Evolutionary conservation across 1,140 invertebrate species (phyloP).

Genomic region (roundworm (Caenorhabditis elegans)): DNA sequence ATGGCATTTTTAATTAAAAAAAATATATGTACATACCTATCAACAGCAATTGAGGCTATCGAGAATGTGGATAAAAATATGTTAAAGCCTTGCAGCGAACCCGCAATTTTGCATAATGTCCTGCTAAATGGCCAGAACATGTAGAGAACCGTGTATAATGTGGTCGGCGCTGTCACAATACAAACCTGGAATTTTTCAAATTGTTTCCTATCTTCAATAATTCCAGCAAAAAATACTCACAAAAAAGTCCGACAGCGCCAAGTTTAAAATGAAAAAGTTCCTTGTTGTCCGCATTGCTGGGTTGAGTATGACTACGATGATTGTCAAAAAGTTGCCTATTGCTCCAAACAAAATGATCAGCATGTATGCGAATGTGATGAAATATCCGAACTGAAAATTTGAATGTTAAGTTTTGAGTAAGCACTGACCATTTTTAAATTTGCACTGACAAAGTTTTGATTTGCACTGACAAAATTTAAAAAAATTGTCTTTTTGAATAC

Average conservation of each 20-base stretch:
- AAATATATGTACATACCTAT: too few species aligned
- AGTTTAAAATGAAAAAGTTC: slow-evolving; percentile 66
- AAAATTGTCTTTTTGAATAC: slow-evolving; percentile 19
- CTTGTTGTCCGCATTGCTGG: slow-evolving; percentile 60
- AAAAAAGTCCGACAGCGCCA: slow-evolving; percentile 64
- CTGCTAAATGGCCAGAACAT: slow-evolving; percentile 66
- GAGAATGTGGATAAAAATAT: slow-evolving; percentile 68
- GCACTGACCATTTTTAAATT: too few species aligned
- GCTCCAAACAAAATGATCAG: slow-evolving; percentile 59
- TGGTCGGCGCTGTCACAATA: slow-evolving; percentile 65
- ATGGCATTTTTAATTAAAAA: not conserved
- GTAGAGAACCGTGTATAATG: slow-evolving; percentile 64
- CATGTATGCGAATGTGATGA: slow-evolving; percentile 55
- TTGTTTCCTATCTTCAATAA: not conserved
- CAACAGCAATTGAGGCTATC: slow-evolving; percentile 67
- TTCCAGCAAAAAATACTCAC: slow-evolving; percentile 33
- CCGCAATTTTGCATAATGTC: slow-evolving; percentile 62
- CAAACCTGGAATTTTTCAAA: slow-evolving; percentile 47
- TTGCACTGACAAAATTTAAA: not conserved
- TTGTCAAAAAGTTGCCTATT: slow-evolving; percentile 60
- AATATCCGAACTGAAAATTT: slow-evolving; percentile 56
- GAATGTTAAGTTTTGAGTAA: not conserved
- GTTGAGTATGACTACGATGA: slow-evolving; percentile 60
- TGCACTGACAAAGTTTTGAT: too few species aligned
- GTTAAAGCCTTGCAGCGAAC: slow-evolving; percentile 65